phyloP scores from a whole-genome alignment of 2,113 vertebrate genomes.

The Oxygymnocypris stewartii region DNA sequence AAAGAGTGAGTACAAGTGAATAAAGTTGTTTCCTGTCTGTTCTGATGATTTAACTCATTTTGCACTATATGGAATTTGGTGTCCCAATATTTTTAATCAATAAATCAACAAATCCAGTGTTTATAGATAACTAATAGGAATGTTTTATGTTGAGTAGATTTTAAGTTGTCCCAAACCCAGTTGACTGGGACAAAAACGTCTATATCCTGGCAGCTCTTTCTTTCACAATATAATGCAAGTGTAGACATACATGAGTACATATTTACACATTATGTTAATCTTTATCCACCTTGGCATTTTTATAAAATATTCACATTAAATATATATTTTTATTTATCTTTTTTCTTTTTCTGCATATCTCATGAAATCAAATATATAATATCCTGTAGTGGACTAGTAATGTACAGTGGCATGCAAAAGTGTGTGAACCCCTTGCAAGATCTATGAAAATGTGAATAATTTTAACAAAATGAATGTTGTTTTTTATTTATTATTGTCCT shows the following conservation, averaged over 20 bases:
- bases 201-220: neutral
- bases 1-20: constrained; percentile 80
- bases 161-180: neutral
- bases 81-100: neutral
- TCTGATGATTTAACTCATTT: neutral
- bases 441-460: too few relatives aligned
- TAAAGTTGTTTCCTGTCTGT: neutral
- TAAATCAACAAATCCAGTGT: neutral
- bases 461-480: too few relatives aligned
- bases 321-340: neutral
- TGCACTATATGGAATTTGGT: neutral
- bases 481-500: too few relatives aligned
- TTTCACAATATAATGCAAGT: neutral
- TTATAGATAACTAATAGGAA: neutral
- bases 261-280: neutral
- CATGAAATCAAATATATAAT: too few relatives aligned
- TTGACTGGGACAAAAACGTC: neutral
- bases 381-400: too few relatives aligned
- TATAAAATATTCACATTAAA: neutral
- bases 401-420: too few relatives aligned
- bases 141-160: neutral
- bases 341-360: neutral
- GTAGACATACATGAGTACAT: neutral
- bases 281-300: neutral
- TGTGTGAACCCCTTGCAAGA: too few relatives aligned